A percentile compares a stretch with the other conserved stretches of the same genome.
phyloP scores from a whole-genome alignment of 2,113 vertebrate species.

The Nanorana parkeri region DNA sequence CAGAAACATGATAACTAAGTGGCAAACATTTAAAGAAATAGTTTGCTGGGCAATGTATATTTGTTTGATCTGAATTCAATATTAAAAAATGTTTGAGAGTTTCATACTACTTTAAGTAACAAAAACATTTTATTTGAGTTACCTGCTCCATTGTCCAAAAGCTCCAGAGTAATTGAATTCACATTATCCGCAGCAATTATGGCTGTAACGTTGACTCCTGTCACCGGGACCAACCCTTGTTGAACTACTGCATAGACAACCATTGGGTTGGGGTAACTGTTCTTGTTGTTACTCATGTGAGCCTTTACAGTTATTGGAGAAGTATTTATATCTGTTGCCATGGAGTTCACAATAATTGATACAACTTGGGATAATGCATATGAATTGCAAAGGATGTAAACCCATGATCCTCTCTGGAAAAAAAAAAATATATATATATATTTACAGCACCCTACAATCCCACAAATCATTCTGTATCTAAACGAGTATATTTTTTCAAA shows the following conservation, averaged over 20 bases:
- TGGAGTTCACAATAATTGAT: slow-evolving; percentile 65
- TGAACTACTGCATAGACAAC: slow-evolving; percentile 70
- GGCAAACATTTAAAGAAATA: too few species aligned
- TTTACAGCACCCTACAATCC: too few species aligned
- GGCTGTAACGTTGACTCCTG: slow-evolving; percentile 69
- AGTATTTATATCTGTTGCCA: slow-evolving; percentile 58
- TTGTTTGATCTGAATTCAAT: too few species aligned
- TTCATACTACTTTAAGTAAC: too few species aligned
- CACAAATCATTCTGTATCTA: too few species aligned
- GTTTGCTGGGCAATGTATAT: too few species aligned
- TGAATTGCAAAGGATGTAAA: slow-evolving; percentile 65
- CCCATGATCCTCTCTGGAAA: slow-evolving; percentile 69
- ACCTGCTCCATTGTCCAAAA: slow-evolving; percentile 75
- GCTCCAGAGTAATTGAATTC: slow-evolving; percentile 52
- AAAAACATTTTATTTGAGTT: too few species aligned
- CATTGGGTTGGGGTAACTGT: slow-evolving; percentile 58
- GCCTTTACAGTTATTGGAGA: slow-evolving; percentile 64
- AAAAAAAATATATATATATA: background rate
- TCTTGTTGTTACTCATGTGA: slow-evolving; percentile 61
- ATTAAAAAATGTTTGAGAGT: too few species aligned
- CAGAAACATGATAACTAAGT: too few species aligned
- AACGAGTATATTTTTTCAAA: too few species aligned
- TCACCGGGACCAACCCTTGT: slow-evolving; percentile 72
- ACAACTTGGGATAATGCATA: slow-evolving; percentile 56
- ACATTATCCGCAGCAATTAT: slow-evolving; percentile 62